Conservation (phyloP, 1,140 invertebrate species). For the Odontomachus brunneus region DNA sequence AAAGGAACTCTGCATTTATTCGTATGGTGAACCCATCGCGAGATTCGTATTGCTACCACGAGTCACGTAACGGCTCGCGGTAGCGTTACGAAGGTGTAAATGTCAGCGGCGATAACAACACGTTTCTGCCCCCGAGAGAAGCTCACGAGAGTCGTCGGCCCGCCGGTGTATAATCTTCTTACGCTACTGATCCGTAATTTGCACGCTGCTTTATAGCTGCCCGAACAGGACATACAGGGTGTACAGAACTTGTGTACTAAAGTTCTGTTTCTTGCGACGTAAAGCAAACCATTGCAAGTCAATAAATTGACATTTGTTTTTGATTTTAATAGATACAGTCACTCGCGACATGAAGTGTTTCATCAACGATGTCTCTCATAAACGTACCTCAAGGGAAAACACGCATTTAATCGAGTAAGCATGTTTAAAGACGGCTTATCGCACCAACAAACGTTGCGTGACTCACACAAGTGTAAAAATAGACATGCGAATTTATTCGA, state of each 20-base stretch:
- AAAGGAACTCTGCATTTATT: slow-evolving; percentile 32
- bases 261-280: not conserved
- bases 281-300: not conserved
- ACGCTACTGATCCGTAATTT: slow-evolving; percentile 71
- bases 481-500: too few relatives aligned
- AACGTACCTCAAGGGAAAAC: too few relatives aligned
- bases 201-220: slow-evolving; percentile 41
- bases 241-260: slow-evolving; percentile 1
- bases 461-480: too few relatives aligned
- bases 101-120: slow-evolving; percentile 71
- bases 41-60: slow-evolving; percentile 36
- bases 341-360: too few relatives aligned
- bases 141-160: slow-evolving; percentile 56
- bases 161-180: slow-evolving; percentile 68
- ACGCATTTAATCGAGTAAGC: too few relatives aligned
- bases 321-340: not conserved
- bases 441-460: too few relatives aligned
- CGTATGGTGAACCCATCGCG: not conserved
- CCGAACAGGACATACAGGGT: slow-evolving; percentile 26
- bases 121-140: slow-evolving; percentile 51
- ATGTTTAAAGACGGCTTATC: too few relatives aligned
- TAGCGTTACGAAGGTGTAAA: slow-evolving; percentile 71
- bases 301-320: not conserved
- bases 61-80: slow-evolving; percentile 60
- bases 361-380: too few relatives aligned